A percentile compares a stretch with the other conserved stretches of the same genome.
Conservation (phyloP, 2,797 vertebrate genomes). For the Microcaecilia unicolor region DNA sequence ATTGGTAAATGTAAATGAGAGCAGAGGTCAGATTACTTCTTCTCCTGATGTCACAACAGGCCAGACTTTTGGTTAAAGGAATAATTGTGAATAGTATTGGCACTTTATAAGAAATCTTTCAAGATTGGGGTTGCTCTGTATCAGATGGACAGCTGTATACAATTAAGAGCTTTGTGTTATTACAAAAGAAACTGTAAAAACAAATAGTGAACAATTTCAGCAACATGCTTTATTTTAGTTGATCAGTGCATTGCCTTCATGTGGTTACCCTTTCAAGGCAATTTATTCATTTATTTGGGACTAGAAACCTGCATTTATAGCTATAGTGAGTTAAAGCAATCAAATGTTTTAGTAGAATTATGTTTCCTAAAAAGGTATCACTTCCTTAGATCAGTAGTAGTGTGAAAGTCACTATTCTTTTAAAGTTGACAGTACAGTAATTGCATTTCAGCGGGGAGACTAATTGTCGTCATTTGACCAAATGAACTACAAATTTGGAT, state of each 20-base stretch:
- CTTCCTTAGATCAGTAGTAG: slow-evolving; percentile 53
- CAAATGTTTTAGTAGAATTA: slow-evolving; percentile 47
- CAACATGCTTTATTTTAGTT: slow-evolving; percentile 48
- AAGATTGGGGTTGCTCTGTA: slow-evolving; percentile 61
- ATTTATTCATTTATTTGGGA: slow-evolving; percentile 49
- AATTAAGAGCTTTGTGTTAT: slow-evolving; percentile 53
- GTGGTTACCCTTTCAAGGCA: slow-evolving; percentile 49
- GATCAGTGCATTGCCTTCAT: slow-evolving; percentile 54
- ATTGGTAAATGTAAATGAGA: slow-evolving; percentile 89
- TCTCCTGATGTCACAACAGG: slow-evolving; percentile 89
- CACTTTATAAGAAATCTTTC: slow-evolving; percentile 89
- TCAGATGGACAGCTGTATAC: slow-evolving; percentile 61
- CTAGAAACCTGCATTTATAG: slow-evolving; percentile 51
- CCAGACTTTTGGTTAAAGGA: slow-evolving; percentile 88
- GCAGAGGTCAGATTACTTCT: slow-evolving; percentile 89
- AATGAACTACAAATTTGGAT: slow-evolving; percentile 40
- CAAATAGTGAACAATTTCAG: slow-evolving; percentile 56
- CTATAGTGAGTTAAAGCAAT: slow-evolving; percentile 44
- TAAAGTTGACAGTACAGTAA: slow-evolving; percentile 47
- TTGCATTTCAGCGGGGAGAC: slow-evolving; percentile 61
- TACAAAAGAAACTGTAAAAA: slow-evolving; percentile 55
- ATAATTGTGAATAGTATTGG: slow-evolving; percentile 60
- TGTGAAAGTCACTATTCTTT: slow-evolving; percentile 48
- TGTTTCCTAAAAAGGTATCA: slow-evolving; percentile 53
- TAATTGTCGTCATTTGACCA: slow-evolving; percentile 35